Evolutionary conservation across 1,140 invertebrate genomes (phyloP).

Genomic region (Drosophila jambulina): DNA sequence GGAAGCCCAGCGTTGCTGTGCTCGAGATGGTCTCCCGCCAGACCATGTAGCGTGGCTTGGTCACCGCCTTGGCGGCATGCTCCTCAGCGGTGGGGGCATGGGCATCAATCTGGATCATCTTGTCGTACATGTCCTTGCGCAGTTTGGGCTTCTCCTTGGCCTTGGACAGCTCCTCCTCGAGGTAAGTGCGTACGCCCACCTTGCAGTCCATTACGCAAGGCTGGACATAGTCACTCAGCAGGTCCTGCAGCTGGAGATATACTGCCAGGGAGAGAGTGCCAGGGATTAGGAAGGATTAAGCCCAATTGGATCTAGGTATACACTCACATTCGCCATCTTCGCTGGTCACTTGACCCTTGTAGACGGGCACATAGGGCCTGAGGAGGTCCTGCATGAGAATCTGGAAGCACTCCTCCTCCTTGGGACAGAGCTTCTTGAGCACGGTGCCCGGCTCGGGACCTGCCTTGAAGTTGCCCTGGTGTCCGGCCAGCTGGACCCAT

Average conservation of each 20-base stretch:
- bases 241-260: conserved; percentile 96
- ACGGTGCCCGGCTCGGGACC: conserved; percentile 96
- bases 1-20: conserved; percentile 96
- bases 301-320: conserved; percentile 19
- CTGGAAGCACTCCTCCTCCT: conserved; percentile 95
- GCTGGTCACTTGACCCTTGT: conserved; percentile 92
- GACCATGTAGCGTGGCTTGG: conserved; percentile 98
- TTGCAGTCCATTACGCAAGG: conserved; percentile 99
- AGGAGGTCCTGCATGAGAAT: conserved; percentile 95
- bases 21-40: conserved; percentile 99
- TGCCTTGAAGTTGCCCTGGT: conserved; percentile 97
- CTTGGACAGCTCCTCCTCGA: conserved; percentile 97
- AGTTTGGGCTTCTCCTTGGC: conserved; percentile 97
- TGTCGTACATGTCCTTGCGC: conserved; percentile 98
- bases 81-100: conserved; percentile 96
- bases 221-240: conserved; percentile 94
- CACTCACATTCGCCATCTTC: conserved; percentile 93
- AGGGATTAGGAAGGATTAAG: conserved; percentile 4
- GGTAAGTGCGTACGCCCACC: conserved; percentile 96
- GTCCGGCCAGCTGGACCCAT: conserved; percentile 97
- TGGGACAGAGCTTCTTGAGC: conserved; percentile 95
- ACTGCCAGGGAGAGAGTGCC: conserved; percentile 57
- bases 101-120: conserved; percentile 98
- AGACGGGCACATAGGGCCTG: conserved; percentile 95
- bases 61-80: conserved; percentile 94